Base-by-base conservation (phyloP, 2,113 vertebrate genomes). In the Pollachius pollachius region DNA sequence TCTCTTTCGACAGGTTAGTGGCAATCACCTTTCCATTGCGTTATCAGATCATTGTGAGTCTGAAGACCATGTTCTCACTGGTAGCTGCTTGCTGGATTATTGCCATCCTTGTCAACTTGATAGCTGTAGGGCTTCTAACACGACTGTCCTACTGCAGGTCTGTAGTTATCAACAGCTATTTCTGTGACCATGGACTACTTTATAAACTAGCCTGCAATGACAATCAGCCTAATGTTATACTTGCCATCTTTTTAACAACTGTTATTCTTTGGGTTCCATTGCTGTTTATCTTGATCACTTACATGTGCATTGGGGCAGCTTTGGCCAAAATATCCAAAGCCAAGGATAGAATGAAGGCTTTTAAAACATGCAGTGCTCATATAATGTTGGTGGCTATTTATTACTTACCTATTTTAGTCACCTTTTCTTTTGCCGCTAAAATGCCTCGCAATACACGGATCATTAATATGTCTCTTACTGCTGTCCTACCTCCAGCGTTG, bases 21-120 rank as follows among this genome's bases (percentile, higher is more conserved):
- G 92, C 92, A 3, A 92, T 92, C 59, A 81, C 76, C 54, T 89
- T 74, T 67, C 91, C 92, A 3, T 69, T 92, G 64, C 82, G 85
- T 25, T 89, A 87, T 71, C 72, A 77, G 0, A 68, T 58, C 5
- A 80, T 75, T 11, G 66, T 90, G 15, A 90, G 81, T 0, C 69
- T 85, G 71, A 76, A 61, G 27, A 74, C 77, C 6, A 91, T 91
- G 89, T 25, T 77, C 1, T 34, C 69, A 37, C 48, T 92, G 15
- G 75, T 89, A 11, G 19, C 23, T 0, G 72, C 23, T 18, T 71
- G 76, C 67, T 91, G 90, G 90, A 0, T 78, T 0, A 73, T 88
- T 65, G 30, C 34, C 17, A 7, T 78, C 0, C 15, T 21, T 25
- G 27, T 67, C 13, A 9, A 63, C 1, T 2, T 82, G 0, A 23